These are phyloP conservation scores for Tyrannus savana DNA, from an alignment of 2,113 vertebrate species.

Conservation along the genomic window DNA sequence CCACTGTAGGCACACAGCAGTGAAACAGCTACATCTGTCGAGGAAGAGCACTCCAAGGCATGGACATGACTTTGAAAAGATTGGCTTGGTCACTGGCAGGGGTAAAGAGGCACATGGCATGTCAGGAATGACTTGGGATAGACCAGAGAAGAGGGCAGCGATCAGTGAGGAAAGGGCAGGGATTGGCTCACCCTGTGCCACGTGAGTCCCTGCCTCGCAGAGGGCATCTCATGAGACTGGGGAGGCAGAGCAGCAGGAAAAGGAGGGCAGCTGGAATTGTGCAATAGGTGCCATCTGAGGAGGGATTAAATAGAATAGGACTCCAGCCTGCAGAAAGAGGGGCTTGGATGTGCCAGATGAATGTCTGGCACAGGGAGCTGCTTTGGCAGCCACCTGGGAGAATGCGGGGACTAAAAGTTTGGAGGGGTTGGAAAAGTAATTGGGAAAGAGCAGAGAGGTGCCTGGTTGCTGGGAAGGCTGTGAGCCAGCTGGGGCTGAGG, in stretches of 20 bases:
- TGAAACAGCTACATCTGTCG: background rate
- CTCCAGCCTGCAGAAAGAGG: background rate
- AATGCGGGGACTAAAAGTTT: background rate
- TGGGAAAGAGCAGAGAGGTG: background rate
- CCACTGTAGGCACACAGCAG: background rate
- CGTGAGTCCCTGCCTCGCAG: rapidly evolving
- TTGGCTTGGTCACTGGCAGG: background rate
- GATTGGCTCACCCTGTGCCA: background rate
- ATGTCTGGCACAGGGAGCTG: background rate
- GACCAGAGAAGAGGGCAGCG: background rate
- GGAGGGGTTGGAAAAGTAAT: background rate
- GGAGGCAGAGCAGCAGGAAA: rapidly evolving
- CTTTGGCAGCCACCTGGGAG: background rate
- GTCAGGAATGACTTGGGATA: background rate
- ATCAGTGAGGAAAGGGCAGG: background rate
- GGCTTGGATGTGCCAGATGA: rapidly evolving
- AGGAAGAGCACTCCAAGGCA: rapidly evolving
- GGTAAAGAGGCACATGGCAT: background rate
- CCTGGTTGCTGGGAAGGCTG: background rate
- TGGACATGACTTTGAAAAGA: background rate
- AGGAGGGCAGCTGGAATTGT: background rate
- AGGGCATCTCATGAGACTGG: background rate
- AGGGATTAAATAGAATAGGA: background rate
- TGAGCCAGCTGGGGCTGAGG: background rate
- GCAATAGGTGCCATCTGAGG: background rate